These are phyloP conservation scores for Luehdorfia chinensis DNA, from an alignment of 1,140 invertebrate species.

Conservation along the genomic window DNA sequence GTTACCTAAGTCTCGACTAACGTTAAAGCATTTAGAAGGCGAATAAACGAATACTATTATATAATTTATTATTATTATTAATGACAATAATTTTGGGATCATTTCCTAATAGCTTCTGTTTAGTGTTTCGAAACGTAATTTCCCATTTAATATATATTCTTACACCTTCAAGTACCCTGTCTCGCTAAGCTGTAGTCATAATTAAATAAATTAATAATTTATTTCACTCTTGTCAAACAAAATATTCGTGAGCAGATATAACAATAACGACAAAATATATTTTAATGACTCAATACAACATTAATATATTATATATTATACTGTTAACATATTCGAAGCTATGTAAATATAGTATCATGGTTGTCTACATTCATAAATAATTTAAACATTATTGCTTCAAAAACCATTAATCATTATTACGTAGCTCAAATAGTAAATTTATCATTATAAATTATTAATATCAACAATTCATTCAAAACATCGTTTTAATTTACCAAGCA, in stretches of 20 bases:
- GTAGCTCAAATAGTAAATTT: neutral
- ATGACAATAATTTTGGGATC: constrained; percentile 23
- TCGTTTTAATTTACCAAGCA: neutral
- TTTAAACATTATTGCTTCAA: neutral
- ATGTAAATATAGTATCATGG: neutral
- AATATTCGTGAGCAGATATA: constrained; percentile 13
- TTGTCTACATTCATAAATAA: neutral
- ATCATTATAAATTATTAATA: neutral
- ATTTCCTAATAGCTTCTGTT: constrained; percentile 22
- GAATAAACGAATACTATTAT: constrained; percentile 57
- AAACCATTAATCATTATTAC: neutral
- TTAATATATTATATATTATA: constrained; percentile 6
- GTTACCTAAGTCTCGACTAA: constrained; percentile 19
- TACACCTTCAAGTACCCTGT: constrained; percentile 14
- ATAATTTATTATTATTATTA: constrained; percentile 17
- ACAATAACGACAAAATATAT: constrained; percentile 14
- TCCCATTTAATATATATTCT: too few species aligned
- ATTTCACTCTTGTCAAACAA: constrained; percentile 7
- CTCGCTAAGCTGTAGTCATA: constrained; percentile 11
- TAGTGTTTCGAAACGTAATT: neutral
- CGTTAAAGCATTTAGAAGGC: constrained; percentile 53
- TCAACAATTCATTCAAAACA: neutral
- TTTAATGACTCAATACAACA: constrained; percentile 13
- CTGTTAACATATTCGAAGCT: constrained; percentile 7
- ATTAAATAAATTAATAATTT: constrained; percentile 6